Percentiles rank a stretch among this genome's conserved stretches.
Evolutionary conservation across 1,140 invertebrate genomes (phyloP).

Genomic region (Drosophila ercepeae): DNA sequence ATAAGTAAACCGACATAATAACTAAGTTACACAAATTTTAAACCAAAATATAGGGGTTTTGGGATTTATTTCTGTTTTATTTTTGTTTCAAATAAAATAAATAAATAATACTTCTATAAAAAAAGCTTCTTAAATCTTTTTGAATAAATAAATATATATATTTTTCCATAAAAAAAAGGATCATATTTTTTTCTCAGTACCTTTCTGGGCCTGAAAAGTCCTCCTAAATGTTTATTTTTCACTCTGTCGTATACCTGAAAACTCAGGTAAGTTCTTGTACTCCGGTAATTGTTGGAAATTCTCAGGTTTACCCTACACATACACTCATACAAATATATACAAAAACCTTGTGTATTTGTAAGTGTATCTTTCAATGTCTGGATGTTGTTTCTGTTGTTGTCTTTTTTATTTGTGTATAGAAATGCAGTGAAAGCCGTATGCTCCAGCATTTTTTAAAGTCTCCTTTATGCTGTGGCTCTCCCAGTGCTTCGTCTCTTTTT

Average conservation of each 20-base stretch:
- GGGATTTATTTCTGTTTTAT: too few relatives aligned
- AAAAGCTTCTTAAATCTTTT: too few relatives aligned
- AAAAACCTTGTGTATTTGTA: background rate
- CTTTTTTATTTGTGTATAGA: slow-evolving; percentile 24
- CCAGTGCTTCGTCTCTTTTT: background rate
- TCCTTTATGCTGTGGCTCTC: slow-evolving; percentile 21
- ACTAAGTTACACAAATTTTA: too few relatives aligned
- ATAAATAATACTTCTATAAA: too few relatives aligned
- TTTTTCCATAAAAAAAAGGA: background rate
- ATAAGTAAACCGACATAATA: too few relatives aligned
- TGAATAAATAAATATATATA: background rate
- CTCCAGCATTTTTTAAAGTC: slow-evolving; percentile 14
- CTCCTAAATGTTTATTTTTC: slow-evolving; percentile 12
- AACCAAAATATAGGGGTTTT: too few relatives aligned
- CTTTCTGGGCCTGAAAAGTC: slow-evolving; percentile 20
- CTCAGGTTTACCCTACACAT: slow-evolving; percentile 11
- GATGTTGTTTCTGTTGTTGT: background rate
- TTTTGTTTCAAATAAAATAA: too few relatives aligned
- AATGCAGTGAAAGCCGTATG: slow-evolving; percentile 62
- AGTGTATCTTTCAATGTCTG: background rate
- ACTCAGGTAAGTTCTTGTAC: slow-evolving; percentile 37
- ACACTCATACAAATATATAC: too few relatives aligned
- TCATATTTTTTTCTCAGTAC: background rate
- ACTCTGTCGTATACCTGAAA: slow-evolving; percentile 2
- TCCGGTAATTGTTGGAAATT: slow-evolving; percentile 48